phyloP scores from a whole-genome alignment of 2,888 invertebrate genomes.

The Ophion costatus region DNA sequence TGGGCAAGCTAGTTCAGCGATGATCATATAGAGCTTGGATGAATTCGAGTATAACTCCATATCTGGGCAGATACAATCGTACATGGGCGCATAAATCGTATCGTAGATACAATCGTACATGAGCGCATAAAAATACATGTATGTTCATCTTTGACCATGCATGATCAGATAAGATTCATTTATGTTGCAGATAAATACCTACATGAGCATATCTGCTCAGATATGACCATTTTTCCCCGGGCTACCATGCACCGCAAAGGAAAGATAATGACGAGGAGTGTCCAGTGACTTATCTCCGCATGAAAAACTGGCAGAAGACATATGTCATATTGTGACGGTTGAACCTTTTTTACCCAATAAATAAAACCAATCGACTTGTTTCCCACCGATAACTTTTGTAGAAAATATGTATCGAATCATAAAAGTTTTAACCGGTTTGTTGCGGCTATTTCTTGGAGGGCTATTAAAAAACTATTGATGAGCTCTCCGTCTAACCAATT shows the following conservation, averaged over 20 bases:
- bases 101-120: too few relatives aligned
- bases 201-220: too few relatives aligned
- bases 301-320: slow-evolving; percentile 14
- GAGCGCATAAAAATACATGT: too few relatives aligned
- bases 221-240: too few relatives aligned
- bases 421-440: not conserved
- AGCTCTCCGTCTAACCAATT: slow-evolving; percentile 30
- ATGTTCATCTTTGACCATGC: too few relatives aligned
- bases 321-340: slow-evolving; percentile 10
- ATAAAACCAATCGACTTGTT: slow-evolving; percentile 10
- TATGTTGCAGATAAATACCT: too few relatives aligned
- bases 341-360: slow-evolving; percentile 13
- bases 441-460: slow-evolving; percentile 2
- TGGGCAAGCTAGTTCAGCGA: too few relatives aligned
- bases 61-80: too few relatives aligned
- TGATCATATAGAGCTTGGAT: too few relatives aligned
- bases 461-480: slow-evolving; percentile 31
- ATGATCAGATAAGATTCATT: too few relatives aligned
- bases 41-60: too few relatives aligned
- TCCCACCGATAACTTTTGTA: not conserved
- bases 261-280: slow-evolving; percentile 17
- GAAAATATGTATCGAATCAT: slow-evolving; percentile 25
- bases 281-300: slow-evolving; percentile 1
- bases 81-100: too few relatives aligned
- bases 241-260: not conserved